Conservation (phyloP, 2,888 invertebrate genomes). For the Drosophila kokeensis region DNA sequence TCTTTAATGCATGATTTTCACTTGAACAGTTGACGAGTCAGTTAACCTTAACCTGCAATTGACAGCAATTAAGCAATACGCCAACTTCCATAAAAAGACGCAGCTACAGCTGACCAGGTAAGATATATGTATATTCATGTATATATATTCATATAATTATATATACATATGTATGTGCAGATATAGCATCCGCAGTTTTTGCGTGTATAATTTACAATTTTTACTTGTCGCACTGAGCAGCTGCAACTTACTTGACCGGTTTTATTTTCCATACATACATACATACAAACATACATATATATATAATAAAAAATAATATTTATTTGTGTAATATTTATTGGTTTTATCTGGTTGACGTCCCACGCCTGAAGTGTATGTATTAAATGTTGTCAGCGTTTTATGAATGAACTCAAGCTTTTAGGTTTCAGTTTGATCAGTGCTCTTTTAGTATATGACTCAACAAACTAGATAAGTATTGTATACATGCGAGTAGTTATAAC, state of each 20-base stretch:
- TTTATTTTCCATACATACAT: conserved; percentile 5
- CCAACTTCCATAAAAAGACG: conserved; percentile 22
- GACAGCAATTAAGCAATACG: conserved; percentile 48
- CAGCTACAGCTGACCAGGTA: conserved; percentile 23
- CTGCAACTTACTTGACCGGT: conserved; percentile 35
- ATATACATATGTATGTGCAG: not conserved
- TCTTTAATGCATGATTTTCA: not conserved
- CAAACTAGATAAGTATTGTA: conserved; percentile 27
- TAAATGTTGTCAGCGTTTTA: conserved; percentile 35
- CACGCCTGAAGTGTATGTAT: conserved; percentile 37
- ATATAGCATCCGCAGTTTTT: conserved; percentile 15
- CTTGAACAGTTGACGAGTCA: conserved; percentile 19
- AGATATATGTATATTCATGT: not conserved
- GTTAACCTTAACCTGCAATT: conserved; percentile 68
- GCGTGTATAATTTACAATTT: conserved; percentile 7
- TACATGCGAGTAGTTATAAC: conserved; percentile 22
- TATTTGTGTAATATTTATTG: conserved; percentile 23
- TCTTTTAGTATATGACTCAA: conserved; percentile 37
- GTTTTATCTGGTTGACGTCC: conserved; percentile 33
- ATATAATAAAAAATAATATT: not conserved
- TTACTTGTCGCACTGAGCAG: conserved; percentile 24
- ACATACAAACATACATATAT: not conserved
- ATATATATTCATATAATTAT: not conserved
- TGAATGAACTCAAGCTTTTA: conserved; percentile 55
- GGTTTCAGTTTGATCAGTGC: conserved; percentile 20